These are phyloP conservation scores for Sitodiplosis mosellana DNA, from an alignment of 1,140 invertebrate genomes.

Conservation along the genomic window DNA sequence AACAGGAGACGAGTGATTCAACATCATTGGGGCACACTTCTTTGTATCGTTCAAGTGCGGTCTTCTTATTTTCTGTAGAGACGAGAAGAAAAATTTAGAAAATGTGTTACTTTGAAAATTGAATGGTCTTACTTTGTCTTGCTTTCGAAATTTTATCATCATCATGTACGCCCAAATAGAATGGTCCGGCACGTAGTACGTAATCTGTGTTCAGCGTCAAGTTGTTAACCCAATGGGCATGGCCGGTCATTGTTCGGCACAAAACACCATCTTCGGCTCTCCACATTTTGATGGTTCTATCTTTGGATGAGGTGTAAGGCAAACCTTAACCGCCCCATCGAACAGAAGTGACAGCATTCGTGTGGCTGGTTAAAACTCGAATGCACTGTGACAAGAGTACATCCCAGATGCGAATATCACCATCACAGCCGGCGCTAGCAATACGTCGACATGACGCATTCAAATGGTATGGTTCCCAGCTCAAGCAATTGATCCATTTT, in stretches of 20 bases:
- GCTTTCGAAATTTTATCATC: not conserved
- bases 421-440: conserved; percentile 86
- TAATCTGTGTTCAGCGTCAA: conserved; percentile 94
- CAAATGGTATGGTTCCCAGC: conserved; percentile 90
- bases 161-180: conserved; percentile 41
- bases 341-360: conserved; percentile 78
- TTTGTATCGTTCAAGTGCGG: conserved; percentile 44
- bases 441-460: conserved; percentile 62
- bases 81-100: not conserved
- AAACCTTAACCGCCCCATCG: conserved; percentile 90
- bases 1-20: conserved; percentile 87
- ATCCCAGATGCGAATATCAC: conserved; percentile 94
- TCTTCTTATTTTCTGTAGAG: conserved; percentile 28
- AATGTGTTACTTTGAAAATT: no score
- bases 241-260: conserved; percentile 82
- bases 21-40: conserved; percentile 37
- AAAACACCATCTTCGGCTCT: conserved; percentile 73
- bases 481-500: conserved; percentile 81
- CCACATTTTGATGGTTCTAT: conserved; percentile 98
- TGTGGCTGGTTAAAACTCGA: conserved; percentile 50
- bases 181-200: conserved; percentile 76
- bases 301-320: conserved; percentile 90
- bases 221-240: conserved; percentile 98
- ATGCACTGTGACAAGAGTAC: conserved; percentile 44
- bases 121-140: not conserved